These are phyloP conservation scores for Neuroscelio doddi DNA, from an alignment of 2,888 invertebrate species.

Conservation along the genomic window DNA sequence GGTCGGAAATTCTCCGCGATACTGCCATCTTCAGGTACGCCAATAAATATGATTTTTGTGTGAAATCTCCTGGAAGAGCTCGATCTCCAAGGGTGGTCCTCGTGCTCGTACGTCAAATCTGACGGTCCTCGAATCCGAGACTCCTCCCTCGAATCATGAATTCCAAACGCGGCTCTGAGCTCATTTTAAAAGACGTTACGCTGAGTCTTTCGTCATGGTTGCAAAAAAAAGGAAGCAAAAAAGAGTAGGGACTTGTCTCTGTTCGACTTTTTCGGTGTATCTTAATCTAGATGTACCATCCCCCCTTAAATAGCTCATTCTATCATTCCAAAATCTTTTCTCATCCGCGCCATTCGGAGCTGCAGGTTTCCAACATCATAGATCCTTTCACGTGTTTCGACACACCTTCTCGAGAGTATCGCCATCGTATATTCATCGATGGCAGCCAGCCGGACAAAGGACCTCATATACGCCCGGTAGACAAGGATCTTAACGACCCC, in stretches of 20 bases:
- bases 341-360: slow-evolving; percentile 30
- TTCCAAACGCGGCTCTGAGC: slow-evolving; percentile 28
- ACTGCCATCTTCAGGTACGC: slow-evolving; percentile 57
- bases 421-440: slow-evolving; percentile 54
- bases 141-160: slow-evolving; percentile 54
- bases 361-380: slow-evolving; percentile 38
- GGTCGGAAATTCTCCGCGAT: slow-evolving; percentile 43
- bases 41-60: slow-evolving; percentile 67
- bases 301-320: slow-evolving; percentile 53
- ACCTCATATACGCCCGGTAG: slow-evolving; percentile 47
- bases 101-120: slow-evolving; percentile 64
- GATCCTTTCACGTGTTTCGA: slow-evolving; percentile 25
- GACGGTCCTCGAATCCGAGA: slow-evolving; percentile 48
- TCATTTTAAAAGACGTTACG: slow-evolving; percentile 19
- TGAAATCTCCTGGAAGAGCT: slow-evolving; percentile 66
- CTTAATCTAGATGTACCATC: slow-evolving; percentile 45
- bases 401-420: slow-evolving; percentile 44
- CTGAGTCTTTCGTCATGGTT: slow-evolving; percentile 28
- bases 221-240: slow-evolving; percentile 26
- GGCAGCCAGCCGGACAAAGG: slow-evolving; percentile 49
- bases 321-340: slow-evolving; percentile 45
- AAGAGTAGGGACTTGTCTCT: slow-evolving; percentile 16
- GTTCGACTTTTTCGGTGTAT: slow-evolving; percentile 22
- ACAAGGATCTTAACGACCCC: slow-evolving; percentile 63
- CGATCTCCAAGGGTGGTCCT: slow-evolving; percentile 69